Evolutionary conservation across 2,888 invertebrate species (phyloP).

Genomic region (Limnephilus lunatus): DNA sequence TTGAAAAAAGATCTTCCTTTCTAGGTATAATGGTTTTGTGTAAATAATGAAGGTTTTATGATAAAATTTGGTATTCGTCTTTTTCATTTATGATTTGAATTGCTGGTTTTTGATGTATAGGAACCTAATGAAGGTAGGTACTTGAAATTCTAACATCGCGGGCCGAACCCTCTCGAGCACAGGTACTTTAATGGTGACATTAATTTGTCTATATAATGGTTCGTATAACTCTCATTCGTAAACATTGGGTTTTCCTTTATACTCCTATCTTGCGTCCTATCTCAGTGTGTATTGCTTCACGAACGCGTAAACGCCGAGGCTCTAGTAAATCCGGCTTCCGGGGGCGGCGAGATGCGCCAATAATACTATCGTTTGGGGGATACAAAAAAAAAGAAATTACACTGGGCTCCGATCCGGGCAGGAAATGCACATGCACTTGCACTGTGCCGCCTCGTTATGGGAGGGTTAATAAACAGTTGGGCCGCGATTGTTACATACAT

Average conservation of each 20-base stretch:
- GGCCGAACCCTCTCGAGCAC: neutral
- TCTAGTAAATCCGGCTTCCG: neutral
- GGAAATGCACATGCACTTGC: slow-evolving; percentile 49
- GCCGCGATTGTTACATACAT: slow-evolving; percentile 66
- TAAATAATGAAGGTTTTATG: too few species aligned
- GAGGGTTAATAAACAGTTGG: slow-evolving; percentile 66
- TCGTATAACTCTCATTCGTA: neutral
- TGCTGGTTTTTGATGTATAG: too few species aligned
- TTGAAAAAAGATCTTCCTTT: too few species aligned
- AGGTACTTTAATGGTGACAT: neutral
- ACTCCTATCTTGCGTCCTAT: neutral
- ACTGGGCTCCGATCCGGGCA: slow-evolving; percentile 22
- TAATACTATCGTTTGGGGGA: slow-evolving; percentile 39
- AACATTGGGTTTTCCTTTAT: neutral
- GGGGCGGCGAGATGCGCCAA: slow-evolving; percentile 26
- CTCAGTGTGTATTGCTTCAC: neutral
- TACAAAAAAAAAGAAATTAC: slow-evolving; percentile 49
- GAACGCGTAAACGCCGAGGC: neutral
- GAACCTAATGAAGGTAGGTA: too few species aligned
- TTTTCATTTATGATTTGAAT: too few species aligned
- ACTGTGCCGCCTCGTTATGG: slow-evolving; percentile 52
- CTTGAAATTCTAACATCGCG: neutral
- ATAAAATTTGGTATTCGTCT: too few species aligned
- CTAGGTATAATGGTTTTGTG: too few species aligned
- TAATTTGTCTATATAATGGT: neutral